Base-by-base conservation (phyloP, 1,140 invertebrate species). In the Laodelphax striatellus region DNA sequence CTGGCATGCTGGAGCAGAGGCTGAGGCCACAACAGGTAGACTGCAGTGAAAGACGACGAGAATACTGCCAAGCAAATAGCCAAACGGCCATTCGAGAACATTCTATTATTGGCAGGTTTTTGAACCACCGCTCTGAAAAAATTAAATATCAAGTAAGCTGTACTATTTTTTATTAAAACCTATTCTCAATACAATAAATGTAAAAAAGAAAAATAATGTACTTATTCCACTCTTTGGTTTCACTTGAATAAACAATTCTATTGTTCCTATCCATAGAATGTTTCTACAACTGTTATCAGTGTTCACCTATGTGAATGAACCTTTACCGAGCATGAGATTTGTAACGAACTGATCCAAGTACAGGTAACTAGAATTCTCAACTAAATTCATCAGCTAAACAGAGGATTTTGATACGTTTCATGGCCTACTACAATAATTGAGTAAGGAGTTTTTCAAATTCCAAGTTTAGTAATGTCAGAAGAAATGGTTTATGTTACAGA, bases 11-110 rank as follows among this genome's bases (percentile, higher is more conserved):
- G 68, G 17, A 68, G 62, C 24, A 65, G 56, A 8, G 68, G 68
- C 41, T 68, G 68, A 22, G 68, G 68, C 65, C 67, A 67, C 5
- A 61, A 46, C 13, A 69, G 58, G 55, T 69, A 69, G 11, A 68
- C 53, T 2, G 58, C 54, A 24, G 68, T 68, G 55, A 69, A 69
- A 17, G 52, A 21, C 28, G 64, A 13, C 17, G 61, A 62, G 43
- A 63, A 64, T 17, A 52, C 17, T 2, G 50, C 16, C 44, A 66
- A 28, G 19, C 57, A 61, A n/a, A 56, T 22, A 41, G 62, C 60
- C 31, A 66, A 55, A 13, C 61, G 63, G 6, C 61, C 34, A 58
- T 66, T 66, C 41, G 65, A 63, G 34, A 64, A 60, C 10, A 55
- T 38, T 13, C 31, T 28, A 42, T 61, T 63, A 17, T 58, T 61